A percentile compares a stretch with the other conserved stretches of the same genome.
These are phyloP conservation scores for Bombus ignitus DNA, from an alignment of 1,140 invertebrate species.

Conservation along the genomic window DNA sequence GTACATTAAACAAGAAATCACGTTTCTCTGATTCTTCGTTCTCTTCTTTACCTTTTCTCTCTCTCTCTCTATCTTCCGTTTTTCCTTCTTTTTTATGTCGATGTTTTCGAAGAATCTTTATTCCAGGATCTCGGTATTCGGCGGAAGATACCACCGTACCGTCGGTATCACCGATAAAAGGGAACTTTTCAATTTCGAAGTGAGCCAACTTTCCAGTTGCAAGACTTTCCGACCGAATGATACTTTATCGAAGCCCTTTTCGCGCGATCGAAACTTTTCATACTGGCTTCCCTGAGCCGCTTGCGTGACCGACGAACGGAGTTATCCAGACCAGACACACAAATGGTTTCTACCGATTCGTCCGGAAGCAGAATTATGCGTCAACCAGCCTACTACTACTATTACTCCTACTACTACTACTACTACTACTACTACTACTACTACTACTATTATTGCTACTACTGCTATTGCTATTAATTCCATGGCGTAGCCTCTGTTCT, in stretches of 20 bases:
- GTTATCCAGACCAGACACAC: slow-evolving; percentile 21
- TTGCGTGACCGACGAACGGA: slow-evolving; percentile 36
- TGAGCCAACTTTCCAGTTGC: slow-evolving; percentile 40
- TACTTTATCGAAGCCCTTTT: slow-evolving; percentile 60
- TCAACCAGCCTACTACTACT: background rate
- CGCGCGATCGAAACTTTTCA: slow-evolving; percentile 56
- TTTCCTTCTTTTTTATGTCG: background rate
- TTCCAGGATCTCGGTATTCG: background rate
- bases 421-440: no score
- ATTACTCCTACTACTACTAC: no score
- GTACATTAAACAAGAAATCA: slow-evolving; percentile 11
- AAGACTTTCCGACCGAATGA: slow-evolving; percentile 52
- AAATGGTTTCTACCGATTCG: slow-evolving; percentile 38
- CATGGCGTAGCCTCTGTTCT: background rate
- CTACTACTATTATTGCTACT: no score
- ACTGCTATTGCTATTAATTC: background rate
- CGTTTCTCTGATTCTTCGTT: background rate
- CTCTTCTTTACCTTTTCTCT: no score
- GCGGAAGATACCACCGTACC: background rate
- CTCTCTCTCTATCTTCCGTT: no score
- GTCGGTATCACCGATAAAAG: slow-evolving; percentile 31
- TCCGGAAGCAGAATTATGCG: slow-evolving; percentile 6
- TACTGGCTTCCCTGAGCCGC: slow-evolving; percentile 38
- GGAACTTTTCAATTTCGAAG: slow-evolving; percentile 53
- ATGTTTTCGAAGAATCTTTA: slow-evolving; percentile 17